Conservation (phyloP, 1,140 invertebrate genomes). For the Megalopta genalis region DNA sequence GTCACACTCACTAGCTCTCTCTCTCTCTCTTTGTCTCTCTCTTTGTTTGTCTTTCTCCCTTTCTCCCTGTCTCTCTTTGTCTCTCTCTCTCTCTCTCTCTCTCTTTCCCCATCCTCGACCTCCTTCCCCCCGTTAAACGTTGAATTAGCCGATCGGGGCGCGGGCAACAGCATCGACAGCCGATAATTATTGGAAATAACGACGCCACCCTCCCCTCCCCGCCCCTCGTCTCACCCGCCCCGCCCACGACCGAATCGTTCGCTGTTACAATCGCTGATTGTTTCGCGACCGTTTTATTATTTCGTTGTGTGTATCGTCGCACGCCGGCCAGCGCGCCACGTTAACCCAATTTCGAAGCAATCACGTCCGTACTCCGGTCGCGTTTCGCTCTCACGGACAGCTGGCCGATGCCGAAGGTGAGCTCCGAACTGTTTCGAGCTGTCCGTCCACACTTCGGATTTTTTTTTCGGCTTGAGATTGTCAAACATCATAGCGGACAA, state of each 20-base stretch:
- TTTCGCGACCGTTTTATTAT: slow-evolving; percentile 64
- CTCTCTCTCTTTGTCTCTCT: too few species aligned
- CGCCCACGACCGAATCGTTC: slow-evolving; percentile 46
- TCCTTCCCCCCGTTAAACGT: slow-evolving; percentile 20
- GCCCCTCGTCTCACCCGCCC: slow-evolving; percentile 6
- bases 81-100: too few species aligned
- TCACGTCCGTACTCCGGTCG: slow-evolving; percentile 39
- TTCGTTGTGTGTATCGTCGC: slow-evolving; percentile 45
- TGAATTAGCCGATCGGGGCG: slow-evolving; percentile 57
- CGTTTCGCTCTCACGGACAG: slow-evolving; percentile 31
- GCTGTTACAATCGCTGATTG: slow-evolving; percentile 61
- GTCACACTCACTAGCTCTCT: too few species aligned
- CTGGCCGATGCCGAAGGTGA: not conserved
- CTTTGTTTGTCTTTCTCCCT: too few species aligned
- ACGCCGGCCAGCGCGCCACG: slow-evolving; percentile 27
- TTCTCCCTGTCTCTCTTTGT: too few species aligned
- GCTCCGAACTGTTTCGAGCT: not conserved
- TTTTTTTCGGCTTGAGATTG: too few species aligned
- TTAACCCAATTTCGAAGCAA: slow-evolving; percentile 58
- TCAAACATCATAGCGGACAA: too few species aligned
- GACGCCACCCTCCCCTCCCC: slow-evolving; percentile 7
- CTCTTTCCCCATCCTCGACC: too few species aligned
- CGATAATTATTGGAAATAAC: slow-evolving; percentile 64
- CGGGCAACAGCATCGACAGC: slow-evolving; percentile 45
- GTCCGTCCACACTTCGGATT: too few species aligned